These are phyloP conservation scores for Hepsetus odoe DNA, from an alignment of 2,113 vertebrate species.

Conservation along the genomic window DNA sequence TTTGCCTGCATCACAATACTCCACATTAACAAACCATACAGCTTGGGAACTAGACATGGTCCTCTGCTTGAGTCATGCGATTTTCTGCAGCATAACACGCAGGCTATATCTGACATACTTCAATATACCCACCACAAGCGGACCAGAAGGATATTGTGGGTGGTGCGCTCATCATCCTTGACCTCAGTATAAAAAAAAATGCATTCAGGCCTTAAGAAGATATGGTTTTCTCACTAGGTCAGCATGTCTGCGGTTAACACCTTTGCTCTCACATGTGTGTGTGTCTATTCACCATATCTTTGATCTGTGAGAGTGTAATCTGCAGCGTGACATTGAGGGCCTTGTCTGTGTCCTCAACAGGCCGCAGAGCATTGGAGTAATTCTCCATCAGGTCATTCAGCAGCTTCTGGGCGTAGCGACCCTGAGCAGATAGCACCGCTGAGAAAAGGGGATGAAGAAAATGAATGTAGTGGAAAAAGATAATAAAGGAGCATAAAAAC, in stretches of 20 bases:
- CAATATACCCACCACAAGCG: constrained; percentile 35
- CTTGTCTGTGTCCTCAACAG: constrained; percentile 93
- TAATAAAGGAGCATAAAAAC: too few species aligned
- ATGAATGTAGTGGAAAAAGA: neutral
- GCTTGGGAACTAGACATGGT: neutral
- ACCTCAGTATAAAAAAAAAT: constrained; percentile 28
- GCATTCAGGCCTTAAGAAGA: neutral
- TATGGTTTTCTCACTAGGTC: neutral
- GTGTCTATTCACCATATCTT: constrained; percentile 89
- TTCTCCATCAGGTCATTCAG: constrained; percentile 89
- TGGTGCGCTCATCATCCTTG: neutral
- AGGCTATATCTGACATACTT: neutral
- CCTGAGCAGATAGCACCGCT: constrained; percentile 87
- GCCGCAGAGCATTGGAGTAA: constrained; percentile 90
- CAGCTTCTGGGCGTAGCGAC: constrained; percentile 91
- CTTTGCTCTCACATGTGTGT: constrained; percentile 7
- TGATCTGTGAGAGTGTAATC: constrained; percentile 96
- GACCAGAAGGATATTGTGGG: constrained; percentile 12
- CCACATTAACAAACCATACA: too few species aligned
- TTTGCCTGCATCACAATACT: too few species aligned
- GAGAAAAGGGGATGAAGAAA: constrained; percentile 23
- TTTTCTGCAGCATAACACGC: constrained; percentile 4
- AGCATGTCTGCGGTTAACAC: neutral
- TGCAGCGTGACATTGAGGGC: constrained; percentile 94
- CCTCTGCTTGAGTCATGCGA: neutral